Conservation (phyloP, 2,797 vertebrate genomes). For the Triplophysa yarkandensis region DNA sequence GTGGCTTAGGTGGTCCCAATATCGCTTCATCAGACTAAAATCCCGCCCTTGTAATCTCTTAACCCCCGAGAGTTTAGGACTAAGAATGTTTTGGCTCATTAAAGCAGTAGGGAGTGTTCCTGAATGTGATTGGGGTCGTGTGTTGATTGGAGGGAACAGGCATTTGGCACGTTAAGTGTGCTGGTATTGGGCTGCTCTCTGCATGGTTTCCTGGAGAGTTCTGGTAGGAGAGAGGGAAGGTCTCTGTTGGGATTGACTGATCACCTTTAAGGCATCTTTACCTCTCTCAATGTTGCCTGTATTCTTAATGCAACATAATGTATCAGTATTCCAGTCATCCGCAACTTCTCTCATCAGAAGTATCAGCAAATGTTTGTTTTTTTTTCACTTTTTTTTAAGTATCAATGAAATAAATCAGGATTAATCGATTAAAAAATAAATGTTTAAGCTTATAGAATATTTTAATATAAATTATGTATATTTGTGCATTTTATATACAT, state of each 20-base stretch:
- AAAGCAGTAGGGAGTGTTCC: neutral
- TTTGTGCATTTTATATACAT: too few species aligned
- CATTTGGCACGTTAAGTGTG: slow-evolving; percentile 68
- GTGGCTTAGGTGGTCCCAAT: slow-evolving; percentile 24
- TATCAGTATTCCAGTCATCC: neutral
- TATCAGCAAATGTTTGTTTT: neutral
- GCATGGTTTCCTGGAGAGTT: slow-evolving; percentile 47
- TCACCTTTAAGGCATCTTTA: slow-evolving; percentile 26
- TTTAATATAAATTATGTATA: too few species aligned
- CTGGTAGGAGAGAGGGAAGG: neutral
- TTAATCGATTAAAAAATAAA: too few species aligned
- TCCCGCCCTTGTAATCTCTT: neutral
- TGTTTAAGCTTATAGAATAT: too few species aligned
- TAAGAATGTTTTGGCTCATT: slow-evolving; percentile 42
- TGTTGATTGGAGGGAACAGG: slow-evolving; percentile 67
- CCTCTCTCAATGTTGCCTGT: slow-evolving; percentile 17
- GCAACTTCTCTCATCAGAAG: slow-evolving; percentile 6
- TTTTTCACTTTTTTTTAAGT: neutral
- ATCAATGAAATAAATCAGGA: too few species aligned
- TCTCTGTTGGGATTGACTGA: slow-evolving; percentile 18
- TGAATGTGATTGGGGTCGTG: slow-evolving; percentile 50
- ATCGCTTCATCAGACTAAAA: slow-evolving; percentile 18
- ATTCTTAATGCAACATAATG: slow-evolving; percentile 33
- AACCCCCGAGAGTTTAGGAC: slow-evolving; percentile 22
- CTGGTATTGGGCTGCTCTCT: slow-evolving; percentile 70